Percentiles rank a stretch among this genome's conserved stretches.
phyloP scores from a whole-genome alignment of 2,797 vertebrate genomes.

The Bovichtus variegatus region DNA sequence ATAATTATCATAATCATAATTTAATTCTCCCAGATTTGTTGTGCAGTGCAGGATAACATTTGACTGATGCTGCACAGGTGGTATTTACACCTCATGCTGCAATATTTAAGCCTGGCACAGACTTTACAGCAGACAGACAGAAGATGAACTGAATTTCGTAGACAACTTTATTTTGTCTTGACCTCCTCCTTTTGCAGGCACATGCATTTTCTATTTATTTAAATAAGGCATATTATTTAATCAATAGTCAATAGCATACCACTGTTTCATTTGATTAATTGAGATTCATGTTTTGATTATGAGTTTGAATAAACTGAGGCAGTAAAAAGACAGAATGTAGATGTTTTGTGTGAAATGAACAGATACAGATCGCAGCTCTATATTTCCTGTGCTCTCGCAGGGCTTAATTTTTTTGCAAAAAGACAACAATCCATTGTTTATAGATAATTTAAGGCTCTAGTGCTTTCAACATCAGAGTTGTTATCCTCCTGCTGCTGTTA shows the following conservation, averaged over 20 bases:
- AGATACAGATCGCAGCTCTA: not conserved
- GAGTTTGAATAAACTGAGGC: no score
- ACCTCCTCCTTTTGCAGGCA: not conserved
- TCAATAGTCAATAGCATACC: not conserved
- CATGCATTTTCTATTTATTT: not conserved
- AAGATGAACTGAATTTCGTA: not conserved
- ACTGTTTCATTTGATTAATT: not conserved
- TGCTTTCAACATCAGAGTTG: constrained; percentile 40
- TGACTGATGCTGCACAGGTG: not conserved
- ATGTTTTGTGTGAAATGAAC: constrained; percentile 8
- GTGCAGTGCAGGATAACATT: not conserved
- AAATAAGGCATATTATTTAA: not conserved
- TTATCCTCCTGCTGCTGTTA: constrained; percentile 36
- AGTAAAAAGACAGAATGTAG: no score
- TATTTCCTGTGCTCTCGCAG: not conserved
- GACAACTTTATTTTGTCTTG: not conserved
- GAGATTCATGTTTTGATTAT: not conserved
- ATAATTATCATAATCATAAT: not conserved
- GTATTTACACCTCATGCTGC: not conserved
- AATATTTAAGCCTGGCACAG: not conserved
- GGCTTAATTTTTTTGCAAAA: constrained; percentile 19
- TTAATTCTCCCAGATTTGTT: not conserved
- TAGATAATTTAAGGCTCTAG: constrained; percentile 32
- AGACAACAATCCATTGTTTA: constrained; percentile 32
- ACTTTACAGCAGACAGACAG: not conserved